Conservation (phyloP, 2,113 vertebrate genomes). For the Istiophorus platypterus region DNA sequence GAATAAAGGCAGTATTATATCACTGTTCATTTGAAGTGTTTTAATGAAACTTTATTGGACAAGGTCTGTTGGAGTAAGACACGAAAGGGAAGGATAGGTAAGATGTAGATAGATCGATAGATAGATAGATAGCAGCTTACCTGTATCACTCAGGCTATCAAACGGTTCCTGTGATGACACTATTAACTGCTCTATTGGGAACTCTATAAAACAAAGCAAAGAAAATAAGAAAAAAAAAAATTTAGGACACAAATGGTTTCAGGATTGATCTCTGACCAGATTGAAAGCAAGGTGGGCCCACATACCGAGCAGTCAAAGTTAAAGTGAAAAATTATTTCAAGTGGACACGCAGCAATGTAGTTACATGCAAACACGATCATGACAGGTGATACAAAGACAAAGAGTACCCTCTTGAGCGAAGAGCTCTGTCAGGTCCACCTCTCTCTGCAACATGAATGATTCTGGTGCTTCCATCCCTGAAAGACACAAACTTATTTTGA, state of each 20-base stretch:
- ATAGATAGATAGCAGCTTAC: neutral
- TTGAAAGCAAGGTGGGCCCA: neutral
- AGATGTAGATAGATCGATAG: neutral
- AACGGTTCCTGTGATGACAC: neutral
- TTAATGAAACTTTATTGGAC: neutral
- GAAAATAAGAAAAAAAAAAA: neutral
- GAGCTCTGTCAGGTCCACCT: constrained; percentile 12
- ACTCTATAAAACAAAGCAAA: constrained; percentile 1
- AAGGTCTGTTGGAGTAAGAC: neutral
- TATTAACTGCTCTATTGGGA: neutral
- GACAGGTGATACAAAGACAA: neutral
- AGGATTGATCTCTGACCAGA: neutral
- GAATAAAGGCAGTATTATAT: neutral
- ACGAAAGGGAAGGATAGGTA: neutral
- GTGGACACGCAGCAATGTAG: neutral
- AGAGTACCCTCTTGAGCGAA: constrained; percentile 7
- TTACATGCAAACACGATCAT: neutral
- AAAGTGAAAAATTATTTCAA: neutral
- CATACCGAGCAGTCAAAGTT: neutral
- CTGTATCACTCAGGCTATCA: constrained; percentile 1
- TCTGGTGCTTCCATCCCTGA: constrained; percentile 34
- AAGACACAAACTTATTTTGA: constrained; percentile 23
- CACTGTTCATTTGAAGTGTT: neutral
- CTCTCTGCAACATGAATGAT: constrained; percentile 32
- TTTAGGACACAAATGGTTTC: neutral